Base-by-base conservation (phyloP, 2,113 vertebrate species). In the Gymnarchus niloticus region DNA sequence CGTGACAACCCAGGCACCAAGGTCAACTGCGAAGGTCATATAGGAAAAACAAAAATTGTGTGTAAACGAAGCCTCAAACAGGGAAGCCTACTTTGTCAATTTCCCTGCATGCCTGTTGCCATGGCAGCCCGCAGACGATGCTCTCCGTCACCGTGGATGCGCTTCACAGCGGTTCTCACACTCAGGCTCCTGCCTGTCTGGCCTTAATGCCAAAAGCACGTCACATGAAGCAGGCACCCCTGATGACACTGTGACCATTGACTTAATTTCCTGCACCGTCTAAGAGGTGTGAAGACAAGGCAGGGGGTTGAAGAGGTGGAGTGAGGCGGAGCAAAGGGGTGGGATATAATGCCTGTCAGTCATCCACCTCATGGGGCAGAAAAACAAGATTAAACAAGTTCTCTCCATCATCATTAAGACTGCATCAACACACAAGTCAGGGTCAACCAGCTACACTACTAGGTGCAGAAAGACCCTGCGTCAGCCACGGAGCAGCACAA, bases 61-160 rank as follows among this genome's bases (percentile, higher is more conserved):
- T 65, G 61, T 69, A 69, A 69, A 69, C 8, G n/a, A n/a, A n/a
- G n/a, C n/a, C n/a, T n/a, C n/a, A n/a, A n/a, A 69, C 61, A 17
- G 28, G 33, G 37, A 17, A 69, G 28, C 28, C 59, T 65, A 7
- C 59, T 83, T 52, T 56, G 48, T 14, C 52, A 1, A 54, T 56
- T 25, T 85, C 69, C 9, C 28, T 6, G 19, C 19, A 49, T 48
- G 83, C 5, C 17, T 7, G 84, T 85, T 85, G 65, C 84, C 69
- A 85, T 85, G 65, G 84, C 49, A 56, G 25, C 84, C 37, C 21
- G 69, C 28, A 23, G 65, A 85, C 28, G 51, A 85, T 49, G 65
- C 77, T 25, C 48, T 81, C 8, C 23, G 48, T 48, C 77, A 49
- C 48, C 41, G 48, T 25, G 48, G 77, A 44, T 12, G 10, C 21